Conservation (phyloP, 2,113 vertebrate species). For the Pachycephala philippinensis region DNA sequence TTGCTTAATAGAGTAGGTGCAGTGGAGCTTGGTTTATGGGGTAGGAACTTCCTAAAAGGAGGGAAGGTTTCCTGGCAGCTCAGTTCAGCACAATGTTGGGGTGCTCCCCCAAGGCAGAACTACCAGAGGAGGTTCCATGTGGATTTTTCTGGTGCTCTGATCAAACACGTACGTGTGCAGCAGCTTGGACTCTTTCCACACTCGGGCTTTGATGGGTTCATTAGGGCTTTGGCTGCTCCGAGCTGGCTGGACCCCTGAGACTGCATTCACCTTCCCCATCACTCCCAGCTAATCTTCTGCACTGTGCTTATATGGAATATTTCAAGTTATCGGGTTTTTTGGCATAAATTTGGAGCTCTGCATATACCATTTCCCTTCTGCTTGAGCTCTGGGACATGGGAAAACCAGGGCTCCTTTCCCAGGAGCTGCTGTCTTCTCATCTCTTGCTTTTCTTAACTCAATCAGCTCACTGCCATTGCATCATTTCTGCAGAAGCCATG, state of each 20-base stretch:
- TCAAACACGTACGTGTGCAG: fast-evolving
- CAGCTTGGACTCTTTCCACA: not conserved
- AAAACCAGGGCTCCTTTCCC: not conserved
- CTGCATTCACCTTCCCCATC: not conserved
- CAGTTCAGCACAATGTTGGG: not conserved
- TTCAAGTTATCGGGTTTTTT: not conserved
- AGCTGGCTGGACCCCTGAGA: not conserved
- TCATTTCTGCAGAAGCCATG: not conserved
- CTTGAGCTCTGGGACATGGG: not conserved
- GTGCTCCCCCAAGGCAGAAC: not conserved
- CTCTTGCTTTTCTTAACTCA: not conserved
- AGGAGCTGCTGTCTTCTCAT: not conserved
- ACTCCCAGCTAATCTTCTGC: not conserved
- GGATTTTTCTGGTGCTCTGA: not conserved
- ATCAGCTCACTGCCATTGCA: not conserved
- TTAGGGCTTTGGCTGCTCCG: not conserved
- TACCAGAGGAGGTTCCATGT: fast-evolving
- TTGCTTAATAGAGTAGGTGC: constrained; percentile 30
- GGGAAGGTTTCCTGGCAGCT: not conserved
- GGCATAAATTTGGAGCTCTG: not conserved
- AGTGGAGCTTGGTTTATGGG: constrained; percentile 12
- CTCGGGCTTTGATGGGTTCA: not conserved
- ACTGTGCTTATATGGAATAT: not conserved
- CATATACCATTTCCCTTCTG: not conserved
- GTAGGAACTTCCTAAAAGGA: not conserved